Conservation (phyloP, 92 coral and sea anemone species). For the Plumapathes pennacea region DNA sequence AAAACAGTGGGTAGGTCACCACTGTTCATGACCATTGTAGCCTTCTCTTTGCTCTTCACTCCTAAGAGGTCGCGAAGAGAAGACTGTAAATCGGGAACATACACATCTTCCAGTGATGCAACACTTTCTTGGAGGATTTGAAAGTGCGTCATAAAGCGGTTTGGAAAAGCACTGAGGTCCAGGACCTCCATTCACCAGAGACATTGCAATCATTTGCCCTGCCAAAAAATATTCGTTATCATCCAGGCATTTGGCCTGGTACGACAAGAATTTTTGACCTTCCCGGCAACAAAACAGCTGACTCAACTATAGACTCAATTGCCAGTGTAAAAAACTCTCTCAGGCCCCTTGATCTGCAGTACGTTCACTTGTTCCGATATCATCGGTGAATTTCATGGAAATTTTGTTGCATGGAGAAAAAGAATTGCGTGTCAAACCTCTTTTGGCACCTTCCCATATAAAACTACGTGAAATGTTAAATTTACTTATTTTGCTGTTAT, state of each 20-base stretch:
- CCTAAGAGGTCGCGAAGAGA: conserved; percentile 36
- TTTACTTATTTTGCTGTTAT: conserved; percentile 37
- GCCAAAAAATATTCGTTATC: conserved; percentile 53
- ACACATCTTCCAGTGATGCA: conserved; percentile 49
- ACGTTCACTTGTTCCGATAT: conserved; percentile 56
- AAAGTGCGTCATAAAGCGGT: conserved; percentile 50
- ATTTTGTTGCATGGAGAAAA: conserved; percentile 52
- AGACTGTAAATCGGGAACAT: conserved; percentile 43
- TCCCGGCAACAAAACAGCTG: conserved; percentile 53
- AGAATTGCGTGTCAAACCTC: conserved; percentile 56
- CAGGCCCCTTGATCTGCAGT: conserved; percentile 49
- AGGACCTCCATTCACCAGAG: conserved; percentile 71
- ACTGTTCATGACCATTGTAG: conserved; percentile 29
- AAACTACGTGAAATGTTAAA: conserved; percentile 61
- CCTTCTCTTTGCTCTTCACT: conserved; percentile 46
- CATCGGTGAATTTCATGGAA: conserved; percentile 54
- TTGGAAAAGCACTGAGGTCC: conserved; percentile 54
- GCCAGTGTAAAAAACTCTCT: conserved; percentile 61
- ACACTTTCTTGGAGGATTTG: conserved; percentile 45
- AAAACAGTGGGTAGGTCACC: conserved; percentile 38
- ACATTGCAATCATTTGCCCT: conserved; percentile 67
- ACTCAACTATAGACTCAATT: conserved; percentile 48
- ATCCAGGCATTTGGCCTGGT: conserved; percentile 49
- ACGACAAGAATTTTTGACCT: conserved; percentile 43
- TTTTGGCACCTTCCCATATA: conserved; percentile 63